Conservation (phyloP, 2,797 vertebrate genomes). For the Acanthurus lineatus region DNA sequence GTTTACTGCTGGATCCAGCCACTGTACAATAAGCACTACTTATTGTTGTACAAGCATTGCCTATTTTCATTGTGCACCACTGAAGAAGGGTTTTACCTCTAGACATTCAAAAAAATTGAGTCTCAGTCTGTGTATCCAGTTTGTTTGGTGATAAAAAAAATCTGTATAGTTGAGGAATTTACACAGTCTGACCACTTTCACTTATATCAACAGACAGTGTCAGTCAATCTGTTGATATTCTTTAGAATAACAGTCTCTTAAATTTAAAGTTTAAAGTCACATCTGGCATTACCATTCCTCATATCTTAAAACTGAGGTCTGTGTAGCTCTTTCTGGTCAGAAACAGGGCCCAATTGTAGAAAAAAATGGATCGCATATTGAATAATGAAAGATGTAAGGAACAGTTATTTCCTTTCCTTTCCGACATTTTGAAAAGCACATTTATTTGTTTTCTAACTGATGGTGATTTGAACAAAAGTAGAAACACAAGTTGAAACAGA, state of each 20-base stretch:
- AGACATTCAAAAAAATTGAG: not conserved
- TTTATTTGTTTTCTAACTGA: not conserved
- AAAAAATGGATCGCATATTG: not conserved
- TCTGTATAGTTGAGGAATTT: not conserved
- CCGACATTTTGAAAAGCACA: not conserved
- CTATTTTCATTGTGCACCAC: constrained; percentile 16
- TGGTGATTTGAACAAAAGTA: no score
- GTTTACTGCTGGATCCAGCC: not conserved
- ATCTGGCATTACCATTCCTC: not conserved
- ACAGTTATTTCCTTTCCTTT: no score
- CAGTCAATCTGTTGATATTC: not conserved
- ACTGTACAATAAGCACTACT: not conserved
- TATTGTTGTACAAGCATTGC: constrained; percentile 3
- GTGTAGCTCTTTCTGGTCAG: not conserved
- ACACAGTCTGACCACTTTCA: not conserved
- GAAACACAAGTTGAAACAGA: no score
- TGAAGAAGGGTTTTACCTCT: constrained; percentile 2
- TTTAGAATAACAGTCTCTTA: not conserved
- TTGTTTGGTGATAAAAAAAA: not conserved
- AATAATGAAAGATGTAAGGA: not conserved
- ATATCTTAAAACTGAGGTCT: not conserved
- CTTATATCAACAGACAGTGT: not conserved
- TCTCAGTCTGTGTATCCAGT: not conserved
- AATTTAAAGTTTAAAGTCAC: not conserved
- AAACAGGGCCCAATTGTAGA: not conserved